A percentile compares a stretch with the other conserved stretches of the same genome.
phyloP scores from a whole-genome alignment of 2,113 vertebrate species.

The Leptosomus discolor region DNA sequence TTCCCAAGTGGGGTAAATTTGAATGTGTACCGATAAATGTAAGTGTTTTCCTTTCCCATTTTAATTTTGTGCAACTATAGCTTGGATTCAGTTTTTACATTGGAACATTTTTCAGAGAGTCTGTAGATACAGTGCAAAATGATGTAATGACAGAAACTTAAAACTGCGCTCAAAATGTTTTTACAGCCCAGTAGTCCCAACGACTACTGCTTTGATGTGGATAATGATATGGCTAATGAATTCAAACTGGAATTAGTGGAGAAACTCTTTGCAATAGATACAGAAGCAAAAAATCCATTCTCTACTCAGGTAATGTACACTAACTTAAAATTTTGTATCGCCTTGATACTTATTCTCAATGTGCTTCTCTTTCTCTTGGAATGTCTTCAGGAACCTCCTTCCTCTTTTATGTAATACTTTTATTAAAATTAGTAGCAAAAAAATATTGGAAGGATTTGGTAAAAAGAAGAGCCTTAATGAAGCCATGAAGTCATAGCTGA shows the following conservation, averaged over 20 bases:
- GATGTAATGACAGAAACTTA: not conserved
- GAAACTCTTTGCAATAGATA: constrained; percentile 96
- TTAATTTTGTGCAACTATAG: not conserved
- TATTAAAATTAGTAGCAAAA: not conserved
- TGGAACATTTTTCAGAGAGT: not conserved
- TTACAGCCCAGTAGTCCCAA: constrained; percentile 83
- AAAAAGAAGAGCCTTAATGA: not conserved
- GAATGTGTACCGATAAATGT: not conserved
- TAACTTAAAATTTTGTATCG: not conserved
- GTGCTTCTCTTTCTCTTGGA: not conserved
- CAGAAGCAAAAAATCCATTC: constrained; percentile 89
- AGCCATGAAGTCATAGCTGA: not conserved
- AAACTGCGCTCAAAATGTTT: constrained; percentile 43
- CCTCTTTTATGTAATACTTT: not conserved
- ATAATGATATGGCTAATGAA: constrained; percentile 88
- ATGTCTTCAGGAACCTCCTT: not conserved
- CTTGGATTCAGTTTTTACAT: not conserved
- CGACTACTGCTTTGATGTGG: constrained; percentile 89
- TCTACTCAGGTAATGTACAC: constrained; percentile 82
- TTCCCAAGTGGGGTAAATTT: not conserved
- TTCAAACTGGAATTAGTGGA: constrained; percentile 96
- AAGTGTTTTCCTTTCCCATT: not conserved
- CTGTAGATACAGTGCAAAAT: not conserved
- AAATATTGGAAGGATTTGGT: not conserved
- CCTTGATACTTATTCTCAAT: not conserved